A percentile compares a stretch with the other conserved stretches of the same genome.
Conservation (phyloP, 2,113 vertebrate species). For the Sceloporus undulatus region DNA sequence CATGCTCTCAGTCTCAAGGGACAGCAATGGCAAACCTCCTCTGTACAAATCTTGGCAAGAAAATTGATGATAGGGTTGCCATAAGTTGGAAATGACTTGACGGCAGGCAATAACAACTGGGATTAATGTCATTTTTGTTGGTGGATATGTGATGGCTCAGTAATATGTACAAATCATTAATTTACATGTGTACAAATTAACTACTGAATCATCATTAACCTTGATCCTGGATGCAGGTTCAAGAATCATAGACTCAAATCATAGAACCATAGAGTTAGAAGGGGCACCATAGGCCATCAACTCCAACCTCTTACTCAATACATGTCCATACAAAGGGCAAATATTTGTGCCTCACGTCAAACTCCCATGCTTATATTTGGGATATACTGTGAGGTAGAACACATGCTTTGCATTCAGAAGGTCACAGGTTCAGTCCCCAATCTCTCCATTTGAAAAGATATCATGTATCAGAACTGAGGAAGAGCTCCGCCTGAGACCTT, state of each 20-base stretch:
- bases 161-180: not conserved
- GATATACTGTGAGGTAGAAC: not conserved
- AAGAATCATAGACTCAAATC: no score
- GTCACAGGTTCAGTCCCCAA: not conserved
- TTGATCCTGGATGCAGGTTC: not conserved
- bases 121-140: not conserved
- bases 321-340: no score
- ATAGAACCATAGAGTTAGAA: no score
- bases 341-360: not conserved
- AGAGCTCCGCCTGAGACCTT: not conserved
- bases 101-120: no score
- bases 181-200: not conserved
- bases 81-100: no score
- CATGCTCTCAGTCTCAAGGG: no score
- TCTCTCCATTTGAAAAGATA: not conserved
- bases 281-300: no score
- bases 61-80: no score
- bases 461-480: not conserved
- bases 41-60: no score
- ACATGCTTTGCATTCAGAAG: not conserved
- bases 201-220: no score
- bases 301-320: no score
- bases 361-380: not conserved
- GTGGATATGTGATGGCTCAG: not conserved
- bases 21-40: no score